Evolutionary conservation across 2,888 invertebrate genomes (phyloP).

Genomic region (Carterocephalus palaemon): DNA sequence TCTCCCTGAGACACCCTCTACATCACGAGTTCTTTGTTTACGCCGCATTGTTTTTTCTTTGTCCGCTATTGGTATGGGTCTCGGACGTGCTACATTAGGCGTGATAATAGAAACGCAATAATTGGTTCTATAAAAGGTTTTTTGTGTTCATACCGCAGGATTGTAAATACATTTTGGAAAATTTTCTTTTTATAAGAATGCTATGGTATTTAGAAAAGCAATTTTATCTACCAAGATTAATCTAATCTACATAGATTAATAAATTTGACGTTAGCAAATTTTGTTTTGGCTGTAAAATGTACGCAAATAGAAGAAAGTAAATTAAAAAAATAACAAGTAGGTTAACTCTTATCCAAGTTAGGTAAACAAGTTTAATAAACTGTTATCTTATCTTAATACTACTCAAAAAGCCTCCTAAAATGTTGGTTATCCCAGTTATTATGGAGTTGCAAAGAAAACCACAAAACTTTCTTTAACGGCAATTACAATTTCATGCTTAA

Average conservation of each 20-base stretch:
- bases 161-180: slow-evolving; percentile 11
- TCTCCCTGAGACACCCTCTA: slow-evolving; percentile 53
- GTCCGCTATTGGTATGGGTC: slow-evolving; percentile 48
- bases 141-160: slow-evolving; percentile 1
- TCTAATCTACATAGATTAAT: too few species aligned
- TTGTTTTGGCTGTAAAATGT: too few species aligned
- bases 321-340: too few species aligned
- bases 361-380: slow-evolving; percentile 9
- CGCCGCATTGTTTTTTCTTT: slow-evolving; percentile 55
- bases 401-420: background rate
- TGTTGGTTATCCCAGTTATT: slow-evolving; percentile 15
- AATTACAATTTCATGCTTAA: slow-evolving; percentile 25
- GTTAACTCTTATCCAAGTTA: too few species aligned
- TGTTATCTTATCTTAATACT: slow-evolving; percentile 20
- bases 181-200: too few species aligned
- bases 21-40: slow-evolving; percentile 60
- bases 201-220: too few species aligned
- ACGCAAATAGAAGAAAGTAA: too few species aligned
- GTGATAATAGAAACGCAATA: slow-evolving; percentile 41
- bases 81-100: slow-evolving; percentile 45
- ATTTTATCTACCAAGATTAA: too few species aligned
- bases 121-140: slow-evolving; percentile 22
- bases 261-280: too few species aligned
- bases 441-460: slow-evolving; percentile 20
- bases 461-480: slow-evolving; percentile 21